Evolutionary conservation across 2,797 vertebrate species (phyloP).

Genomic region (Hypotaenidia philippensis): DNA sequence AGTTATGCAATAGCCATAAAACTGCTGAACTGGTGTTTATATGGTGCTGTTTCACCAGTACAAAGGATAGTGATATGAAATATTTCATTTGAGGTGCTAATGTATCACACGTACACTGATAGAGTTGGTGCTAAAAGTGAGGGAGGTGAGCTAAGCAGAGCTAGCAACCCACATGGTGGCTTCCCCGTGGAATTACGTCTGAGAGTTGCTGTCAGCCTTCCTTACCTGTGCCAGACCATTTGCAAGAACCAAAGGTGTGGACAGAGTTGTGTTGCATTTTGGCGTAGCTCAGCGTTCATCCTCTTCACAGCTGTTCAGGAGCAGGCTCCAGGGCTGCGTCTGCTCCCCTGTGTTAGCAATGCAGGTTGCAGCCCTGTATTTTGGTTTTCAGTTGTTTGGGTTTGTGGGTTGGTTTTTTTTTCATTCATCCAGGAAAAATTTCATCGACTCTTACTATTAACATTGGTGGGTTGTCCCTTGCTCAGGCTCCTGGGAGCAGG

Average conservation of each 20-base stretch:
- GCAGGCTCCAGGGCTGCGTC: neutral
- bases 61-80: slow-evolving; percentile 77
- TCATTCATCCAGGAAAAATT: neutral
- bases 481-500: neutral
- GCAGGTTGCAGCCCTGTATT: neutral
- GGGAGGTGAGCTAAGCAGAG: neutral
- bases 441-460: neutral
- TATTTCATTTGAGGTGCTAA: slow-evolving; percentile 73
- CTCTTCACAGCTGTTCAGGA: neutral
- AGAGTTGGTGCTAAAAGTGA: slow-evolving; percentile 36
- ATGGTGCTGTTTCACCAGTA: slow-evolving; percentile 82
- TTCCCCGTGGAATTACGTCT: neutral
- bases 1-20: slow-evolving; percentile 85
- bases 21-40: slow-evolving; percentile 71
- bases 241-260: slow-evolving; percentile 17
- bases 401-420: neutral
- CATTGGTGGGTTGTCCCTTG: neutral
- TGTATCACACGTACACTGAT: slow-evolving; percentile 28
- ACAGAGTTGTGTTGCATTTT: neutral
- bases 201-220: neutral
- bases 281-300: neutral
- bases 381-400: neutral
- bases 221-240: neutral
- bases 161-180: neutral
- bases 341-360: neutral